phyloP scores from a whole-genome alignment of 2,797 vertebrate genomes.

The Emys orbicularis region DNA sequence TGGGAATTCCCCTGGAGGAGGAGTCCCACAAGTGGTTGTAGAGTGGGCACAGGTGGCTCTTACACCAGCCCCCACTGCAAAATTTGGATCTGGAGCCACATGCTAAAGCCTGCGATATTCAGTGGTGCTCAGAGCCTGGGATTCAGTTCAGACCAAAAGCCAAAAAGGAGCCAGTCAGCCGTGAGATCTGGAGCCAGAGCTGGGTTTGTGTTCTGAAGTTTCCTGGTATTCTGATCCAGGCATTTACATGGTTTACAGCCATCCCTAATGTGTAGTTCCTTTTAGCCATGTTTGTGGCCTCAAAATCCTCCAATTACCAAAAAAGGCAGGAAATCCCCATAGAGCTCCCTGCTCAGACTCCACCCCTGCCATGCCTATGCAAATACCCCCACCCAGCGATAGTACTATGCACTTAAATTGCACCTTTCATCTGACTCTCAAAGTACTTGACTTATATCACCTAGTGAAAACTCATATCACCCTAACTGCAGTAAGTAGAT shows the following conservation, averaged over 20 bases:
- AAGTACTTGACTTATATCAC: background rate
- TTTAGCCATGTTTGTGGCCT: background rate
- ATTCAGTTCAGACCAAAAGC: background rate
- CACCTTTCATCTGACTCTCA: background rate
- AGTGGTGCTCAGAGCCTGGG: background rate
- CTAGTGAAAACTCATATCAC: background rate
- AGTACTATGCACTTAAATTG: background rate
- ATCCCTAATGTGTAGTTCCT: background rate
- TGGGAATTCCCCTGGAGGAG: background rate
- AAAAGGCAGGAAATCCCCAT: background rate
- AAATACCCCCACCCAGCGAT: background rate
- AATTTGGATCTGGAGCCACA: background rate
- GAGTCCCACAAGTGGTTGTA: background rate
- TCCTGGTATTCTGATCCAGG: background rate
- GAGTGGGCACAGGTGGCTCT: background rate
- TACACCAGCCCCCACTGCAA: background rate
- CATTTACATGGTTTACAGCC: background rate
- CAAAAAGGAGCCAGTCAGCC: no score
- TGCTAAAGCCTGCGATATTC: background rate
- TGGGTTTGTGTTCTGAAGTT: background rate
- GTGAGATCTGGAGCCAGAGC: background rate
- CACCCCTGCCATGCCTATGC: background rate
- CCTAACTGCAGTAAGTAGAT: background rate
- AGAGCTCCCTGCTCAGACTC: background rate
- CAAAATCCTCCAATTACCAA: background rate